A percentile compares a stretch with the other conserved stretches of the same genome.
Evolutionary conservation across 2,888 invertebrate species (phyloP).

Genomic region (Pseudococcus jackbeardsleyi): DNA sequence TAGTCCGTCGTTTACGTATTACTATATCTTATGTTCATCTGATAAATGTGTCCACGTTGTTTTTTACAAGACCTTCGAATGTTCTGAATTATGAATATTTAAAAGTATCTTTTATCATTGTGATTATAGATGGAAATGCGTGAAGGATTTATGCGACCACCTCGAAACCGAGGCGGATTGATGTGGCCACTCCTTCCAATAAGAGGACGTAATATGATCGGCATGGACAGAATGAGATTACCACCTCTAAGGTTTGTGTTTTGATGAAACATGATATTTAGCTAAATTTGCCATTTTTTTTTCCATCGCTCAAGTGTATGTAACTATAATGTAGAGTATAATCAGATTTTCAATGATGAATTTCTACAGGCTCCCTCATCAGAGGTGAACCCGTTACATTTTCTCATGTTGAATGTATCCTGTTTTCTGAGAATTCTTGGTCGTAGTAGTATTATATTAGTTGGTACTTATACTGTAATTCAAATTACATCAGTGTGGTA

Average conservation of each 20-base stretch:
- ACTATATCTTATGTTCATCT: background rate
- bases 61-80: background rate
- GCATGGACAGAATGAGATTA: constrained; percentile 47
- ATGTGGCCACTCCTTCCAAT: constrained; percentile 30
- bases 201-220: constrained; percentile 28
- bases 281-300: background rate
- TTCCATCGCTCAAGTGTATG: background rate
- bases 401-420: constrained; percentile 44
- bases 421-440: constrained; percentile 43
- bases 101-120: background rate
- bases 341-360: background rate
- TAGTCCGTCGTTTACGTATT: no score
- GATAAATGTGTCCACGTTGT: background rate
- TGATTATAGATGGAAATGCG: constrained; percentile 57
- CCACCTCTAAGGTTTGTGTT: constrained; percentile 38
- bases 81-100: background rate
- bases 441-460: background rate
- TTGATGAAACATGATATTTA: background rate
- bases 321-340: background rate
- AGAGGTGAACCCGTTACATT: constrained; percentile 51
- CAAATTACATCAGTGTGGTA: no score
- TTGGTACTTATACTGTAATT: no score
- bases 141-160: constrained; percentile 45
- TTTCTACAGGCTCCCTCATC: constrained; percentile 57
- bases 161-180: constrained; percentile 39